Evolutionary conservation across 2,113 vertebrate genomes (phyloP).

Genomic region (Muscicapa adusta): DNA sequence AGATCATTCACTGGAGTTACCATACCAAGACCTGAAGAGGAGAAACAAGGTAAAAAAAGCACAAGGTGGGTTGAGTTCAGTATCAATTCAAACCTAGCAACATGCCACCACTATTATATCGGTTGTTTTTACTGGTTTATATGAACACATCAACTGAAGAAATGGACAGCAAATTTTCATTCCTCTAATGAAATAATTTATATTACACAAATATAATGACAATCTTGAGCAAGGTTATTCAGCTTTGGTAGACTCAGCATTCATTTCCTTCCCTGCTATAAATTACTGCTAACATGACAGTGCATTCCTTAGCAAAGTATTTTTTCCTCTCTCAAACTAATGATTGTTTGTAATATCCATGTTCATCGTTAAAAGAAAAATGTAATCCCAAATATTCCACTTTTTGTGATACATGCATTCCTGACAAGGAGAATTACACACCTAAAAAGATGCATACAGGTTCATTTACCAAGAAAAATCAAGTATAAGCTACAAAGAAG

Average conservation of each 20-base stretch:
- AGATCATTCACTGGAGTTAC: constrained; percentile 97
- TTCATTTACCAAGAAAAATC: neutral
- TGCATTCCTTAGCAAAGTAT: neutral
- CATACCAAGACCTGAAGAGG: constrained; percentile 90
- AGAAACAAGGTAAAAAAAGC: neutral
- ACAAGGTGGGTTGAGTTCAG: neutral
- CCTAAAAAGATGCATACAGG: neutral
- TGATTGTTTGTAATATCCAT: neutral
- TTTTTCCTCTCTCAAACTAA: neutral
- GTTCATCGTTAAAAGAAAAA: neutral
- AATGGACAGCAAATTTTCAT: neutral
- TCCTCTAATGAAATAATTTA: neutral
- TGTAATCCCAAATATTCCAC: neutral
- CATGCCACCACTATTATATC: rapidly evolving
- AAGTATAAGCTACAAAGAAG: neutral
- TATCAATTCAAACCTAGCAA: neutral
- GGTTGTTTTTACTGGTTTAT: neutral
- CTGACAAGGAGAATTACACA: neutral
- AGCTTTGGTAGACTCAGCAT: neutral
- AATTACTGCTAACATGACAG: neutral
- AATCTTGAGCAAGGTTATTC: neutral
- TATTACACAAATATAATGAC: neutral
- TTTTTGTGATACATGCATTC: neutral
- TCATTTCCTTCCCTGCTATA: neutral
- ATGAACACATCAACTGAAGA: neutral